phyloP scores from a whole-genome alignment of 2,888 invertebrate genomes.

The Lottia gigantea region DNA sequence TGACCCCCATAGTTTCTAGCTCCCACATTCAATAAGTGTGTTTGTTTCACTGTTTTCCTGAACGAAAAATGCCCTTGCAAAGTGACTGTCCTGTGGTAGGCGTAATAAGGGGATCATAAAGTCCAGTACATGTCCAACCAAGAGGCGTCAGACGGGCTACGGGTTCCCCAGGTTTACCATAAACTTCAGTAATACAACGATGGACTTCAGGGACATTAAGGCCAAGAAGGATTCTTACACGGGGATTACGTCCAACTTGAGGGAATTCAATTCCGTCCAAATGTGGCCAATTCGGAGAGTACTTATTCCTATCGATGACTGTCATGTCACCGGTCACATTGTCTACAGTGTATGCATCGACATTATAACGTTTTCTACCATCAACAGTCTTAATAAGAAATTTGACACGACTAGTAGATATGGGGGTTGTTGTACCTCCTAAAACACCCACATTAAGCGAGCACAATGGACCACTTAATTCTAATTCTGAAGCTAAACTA shows the following conservation, averaged over 20 bases:
- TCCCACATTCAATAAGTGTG: neutral
- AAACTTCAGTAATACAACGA: conserved; percentile 9
- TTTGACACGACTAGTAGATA: conserved; percentile 4
- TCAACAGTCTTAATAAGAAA: neutral
- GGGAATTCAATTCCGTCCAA: conserved; percentile 14
- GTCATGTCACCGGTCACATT: conserved; percentile 16
- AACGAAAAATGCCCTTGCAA: neutral
- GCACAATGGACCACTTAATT: neutral
- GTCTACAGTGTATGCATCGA: conserved; percentile 9
- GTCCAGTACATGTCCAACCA: conserved; percentile 19
- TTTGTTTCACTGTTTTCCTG: neutral
- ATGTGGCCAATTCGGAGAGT: conserved; percentile 13
- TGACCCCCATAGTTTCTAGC: neutral
- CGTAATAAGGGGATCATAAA: neutral
- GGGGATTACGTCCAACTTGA: neutral
- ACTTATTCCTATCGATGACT: conserved; percentile 10
- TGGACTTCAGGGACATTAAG: conserved; percentile 13
- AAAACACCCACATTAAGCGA: neutral
- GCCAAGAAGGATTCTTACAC: conserved; percentile 16
- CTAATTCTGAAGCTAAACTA: conserved; percentile 14
- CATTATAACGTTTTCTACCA: neutral
- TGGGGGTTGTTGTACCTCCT: neutral
- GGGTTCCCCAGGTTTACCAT: conserved; percentile 16
- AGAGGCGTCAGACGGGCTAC: conserved; percentile 18
- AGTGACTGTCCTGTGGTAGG: neutral